These are phyloP conservation scores for Fregetta grallaria DNA, from an alignment of 2,113 vertebrate species.

Conservation along the genomic window DNA sequence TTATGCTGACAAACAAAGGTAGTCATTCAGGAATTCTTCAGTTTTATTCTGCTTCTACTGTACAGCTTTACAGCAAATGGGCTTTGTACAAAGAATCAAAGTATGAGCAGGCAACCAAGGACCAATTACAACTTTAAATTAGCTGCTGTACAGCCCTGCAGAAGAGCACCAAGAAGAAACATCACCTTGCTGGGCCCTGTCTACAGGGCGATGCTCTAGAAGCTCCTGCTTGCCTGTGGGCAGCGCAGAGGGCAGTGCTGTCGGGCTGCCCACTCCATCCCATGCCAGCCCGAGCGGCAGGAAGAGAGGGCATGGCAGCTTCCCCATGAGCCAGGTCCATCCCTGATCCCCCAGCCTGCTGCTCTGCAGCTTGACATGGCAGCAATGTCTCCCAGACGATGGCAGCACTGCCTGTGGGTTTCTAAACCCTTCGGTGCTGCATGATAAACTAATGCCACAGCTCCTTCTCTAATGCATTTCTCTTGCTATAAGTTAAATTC, in stretches of 20 bases:
- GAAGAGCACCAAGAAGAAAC: background rate
- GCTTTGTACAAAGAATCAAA: background rate
- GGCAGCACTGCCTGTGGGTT: background rate
- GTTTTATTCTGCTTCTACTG: background rate
- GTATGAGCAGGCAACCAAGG: background rate
- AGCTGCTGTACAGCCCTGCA: background rate
- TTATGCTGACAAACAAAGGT: background rate
- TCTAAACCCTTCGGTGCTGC: background rate
- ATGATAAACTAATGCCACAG: background rate
- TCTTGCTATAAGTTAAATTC: background rate
- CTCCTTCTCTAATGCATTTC: background rate
- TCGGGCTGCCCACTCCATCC: background rate
- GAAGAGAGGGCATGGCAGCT: background rate
- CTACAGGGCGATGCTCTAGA: background rate
- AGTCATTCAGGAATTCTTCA: background rate
- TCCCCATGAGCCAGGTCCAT: too few species aligned
- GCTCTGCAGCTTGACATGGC: background rate
- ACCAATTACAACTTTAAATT: background rate
- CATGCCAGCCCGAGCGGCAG: fast-evolving
- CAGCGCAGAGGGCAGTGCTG: background rate
- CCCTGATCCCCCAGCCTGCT: background rate
- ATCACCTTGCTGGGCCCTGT: background rate
- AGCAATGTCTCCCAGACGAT: background rate
- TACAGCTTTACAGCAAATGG: background rate
- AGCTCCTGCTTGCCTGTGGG: background rate